phyloP scores from a whole-genome alignment of 53 echinoderm and acorn worm genomes.

The Zoroaster sp. region DNA sequence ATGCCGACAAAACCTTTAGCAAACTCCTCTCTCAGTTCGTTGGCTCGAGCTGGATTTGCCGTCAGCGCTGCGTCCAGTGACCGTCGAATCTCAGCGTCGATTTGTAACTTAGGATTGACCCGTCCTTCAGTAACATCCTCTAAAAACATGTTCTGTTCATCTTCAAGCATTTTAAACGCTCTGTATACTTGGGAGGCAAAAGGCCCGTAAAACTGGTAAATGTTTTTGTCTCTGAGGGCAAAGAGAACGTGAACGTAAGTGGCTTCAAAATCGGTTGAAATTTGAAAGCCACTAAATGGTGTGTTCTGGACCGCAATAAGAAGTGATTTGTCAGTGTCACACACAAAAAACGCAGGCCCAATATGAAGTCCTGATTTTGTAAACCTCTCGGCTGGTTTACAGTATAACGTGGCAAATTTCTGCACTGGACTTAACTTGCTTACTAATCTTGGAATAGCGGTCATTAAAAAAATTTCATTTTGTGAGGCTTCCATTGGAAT shows the following conservation, averaged over 20 bases:
- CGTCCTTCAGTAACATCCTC: constrained; percentile 72
- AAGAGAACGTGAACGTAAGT: constrained; percentile 84
- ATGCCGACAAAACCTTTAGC: constrained; percentile 79
- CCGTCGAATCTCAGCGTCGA: constrained; percentile 54
- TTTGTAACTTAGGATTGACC: constrained; percentile 63
- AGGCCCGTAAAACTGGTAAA: constrained; percentile 63
- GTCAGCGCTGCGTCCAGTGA: constrained; percentile 61
- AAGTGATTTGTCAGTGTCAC: too few relatives aligned
- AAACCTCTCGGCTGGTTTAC: not conserved
- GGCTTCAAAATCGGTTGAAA: constrained; percentile 80
- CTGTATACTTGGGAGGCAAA: constrained; percentile 82
- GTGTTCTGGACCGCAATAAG: constrained; percentile 4
- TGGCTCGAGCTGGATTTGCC: constrained; percentile 76
- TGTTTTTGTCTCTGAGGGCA: constrained; percentile 72
- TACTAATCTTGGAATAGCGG: not conserved
- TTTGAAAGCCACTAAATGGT: constrained; percentile 69
- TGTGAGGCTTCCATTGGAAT: constrained; percentile 16
- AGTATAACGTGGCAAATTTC: constrained; percentile 19
- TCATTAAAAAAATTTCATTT: not conserved
- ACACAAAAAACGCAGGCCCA: not conserved
- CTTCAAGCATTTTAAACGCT: constrained; percentile 71
- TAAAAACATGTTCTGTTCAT: constrained; percentile 62
- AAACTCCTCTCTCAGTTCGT: constrained; percentile 76
- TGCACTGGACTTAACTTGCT: constrained; percentile 3
- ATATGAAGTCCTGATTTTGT: not conserved